phyloP scores from a whole-genome alignment of 2,113 vertebrate genomes.

The Lophotis ruficrista region DNA sequence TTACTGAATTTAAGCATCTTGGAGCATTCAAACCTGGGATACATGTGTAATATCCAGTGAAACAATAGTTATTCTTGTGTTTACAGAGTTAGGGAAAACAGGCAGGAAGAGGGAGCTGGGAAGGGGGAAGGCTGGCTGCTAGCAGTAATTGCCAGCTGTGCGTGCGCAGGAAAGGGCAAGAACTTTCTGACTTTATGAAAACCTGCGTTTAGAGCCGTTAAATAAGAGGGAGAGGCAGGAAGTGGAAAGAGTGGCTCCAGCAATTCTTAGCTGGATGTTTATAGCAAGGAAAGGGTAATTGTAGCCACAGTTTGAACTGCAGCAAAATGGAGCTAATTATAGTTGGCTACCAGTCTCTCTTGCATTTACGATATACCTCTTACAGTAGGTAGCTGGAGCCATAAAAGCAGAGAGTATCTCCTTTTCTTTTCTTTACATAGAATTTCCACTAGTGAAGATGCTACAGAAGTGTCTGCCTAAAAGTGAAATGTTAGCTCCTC shows the following conservation, averaged over 20 bases:
- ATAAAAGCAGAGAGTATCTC: background rate
- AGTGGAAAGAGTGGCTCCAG: conserved; percentile 41
- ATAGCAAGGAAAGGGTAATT: conserved; percentile 22
- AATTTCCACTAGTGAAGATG: conserved; percentile 37
- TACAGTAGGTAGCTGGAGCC: background rate
- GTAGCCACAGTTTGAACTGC: conserved; percentile 1
- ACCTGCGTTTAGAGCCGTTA: conserved; percentile 18
- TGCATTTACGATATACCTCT: background rate
- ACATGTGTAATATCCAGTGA: background rate
- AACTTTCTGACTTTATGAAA: conserved; percentile 1
- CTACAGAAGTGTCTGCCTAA: background rate
- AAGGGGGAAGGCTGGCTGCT: background rate
- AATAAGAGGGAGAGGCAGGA: conserved; percentile 36
- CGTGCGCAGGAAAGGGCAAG: background rate
- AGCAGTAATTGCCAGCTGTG: conserved; percentile 21
- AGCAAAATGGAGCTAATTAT: conserved; percentile 37
- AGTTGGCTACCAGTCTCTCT: background rate
- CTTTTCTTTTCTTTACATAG: background rate
- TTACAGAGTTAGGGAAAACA: background rate
- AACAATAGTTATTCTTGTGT: background rate
- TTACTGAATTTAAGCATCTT: background rate
- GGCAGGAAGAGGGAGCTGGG: background rate
- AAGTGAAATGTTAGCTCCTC: conserved; percentile 31
- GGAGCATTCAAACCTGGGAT: background rate
- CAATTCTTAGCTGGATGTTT: conserved; percentile 50